phyloP scores from a whole-genome alignment of 2,797 vertebrate genomes.

The Protosalanx chinensis region DNA sequence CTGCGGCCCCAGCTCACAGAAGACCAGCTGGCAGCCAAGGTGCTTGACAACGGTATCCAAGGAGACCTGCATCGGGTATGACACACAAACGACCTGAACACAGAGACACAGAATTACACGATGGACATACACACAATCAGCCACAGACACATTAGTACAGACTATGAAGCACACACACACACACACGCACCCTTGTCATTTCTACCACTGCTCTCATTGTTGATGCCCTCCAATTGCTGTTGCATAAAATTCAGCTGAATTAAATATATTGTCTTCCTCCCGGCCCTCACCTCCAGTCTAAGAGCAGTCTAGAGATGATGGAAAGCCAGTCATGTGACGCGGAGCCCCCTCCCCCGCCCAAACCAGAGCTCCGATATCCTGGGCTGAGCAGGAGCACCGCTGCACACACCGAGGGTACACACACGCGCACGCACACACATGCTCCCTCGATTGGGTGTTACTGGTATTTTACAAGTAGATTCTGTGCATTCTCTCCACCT shows the following conservation, averaged over 20 bases:
- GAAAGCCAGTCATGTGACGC: constrained; percentile 96
- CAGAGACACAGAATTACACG: background rate
- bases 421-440: background rate
- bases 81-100: background rate
- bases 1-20: constrained; percentile 84
- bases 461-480: no score
- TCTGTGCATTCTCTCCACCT: no score
- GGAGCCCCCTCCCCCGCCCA: constrained; percentile 92
- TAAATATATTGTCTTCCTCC: background rate
- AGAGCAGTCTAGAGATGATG: constrained; percentile 94
- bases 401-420: constrained; percentile 66
- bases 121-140: background rate
- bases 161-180: no score
- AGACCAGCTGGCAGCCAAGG: constrained; percentile 87
- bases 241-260: constrained; percentile 1
- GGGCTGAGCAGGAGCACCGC: constrained; percentile 64
- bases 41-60: constrained; percentile 94
- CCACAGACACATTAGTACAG: background rate
- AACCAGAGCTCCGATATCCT: constrained; percentile 88
- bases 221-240: background rate
- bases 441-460: no score
- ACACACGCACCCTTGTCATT: no score
- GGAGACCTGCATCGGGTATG: constrained; percentile 83
- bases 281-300: constrained; percentile 73
- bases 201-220: background rate